Evolutionary conservation across 2,113 vertebrate genomes (phyloP).

Genomic region (Petrocephalus microphthalmus): DNA sequence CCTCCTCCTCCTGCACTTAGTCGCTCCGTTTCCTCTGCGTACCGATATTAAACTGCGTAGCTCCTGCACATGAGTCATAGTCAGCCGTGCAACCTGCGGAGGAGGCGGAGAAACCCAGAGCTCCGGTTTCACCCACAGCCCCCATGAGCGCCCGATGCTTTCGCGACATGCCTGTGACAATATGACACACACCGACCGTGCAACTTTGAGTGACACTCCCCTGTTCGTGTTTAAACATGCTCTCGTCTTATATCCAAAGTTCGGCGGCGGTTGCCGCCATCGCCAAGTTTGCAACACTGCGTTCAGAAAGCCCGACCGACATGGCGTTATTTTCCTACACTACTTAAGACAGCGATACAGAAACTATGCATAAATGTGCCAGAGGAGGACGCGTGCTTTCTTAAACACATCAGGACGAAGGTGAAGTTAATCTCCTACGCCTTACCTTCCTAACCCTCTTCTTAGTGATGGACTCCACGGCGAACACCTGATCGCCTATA

Average conservation of each 20-base stretch:
- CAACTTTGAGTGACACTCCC: neutral
- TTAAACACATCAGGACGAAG: neutral
- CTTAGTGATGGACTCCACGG: slow-evolving; percentile 89
- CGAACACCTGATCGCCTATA: slow-evolving; percentile 96
- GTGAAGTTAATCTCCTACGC: neutral
- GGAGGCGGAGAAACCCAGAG: neutral
- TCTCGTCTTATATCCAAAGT: neutral
- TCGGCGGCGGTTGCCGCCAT: neutral
- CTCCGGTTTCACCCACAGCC: neutral
- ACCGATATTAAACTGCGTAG: slow-evolving; percentile 21
- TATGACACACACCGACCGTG: neutral
- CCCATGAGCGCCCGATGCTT: neutral
- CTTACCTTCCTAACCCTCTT: slow-evolving; percentile 88
- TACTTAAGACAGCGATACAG: neutral
- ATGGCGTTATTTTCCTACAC: neutral
- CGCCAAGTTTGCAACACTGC: neutral
- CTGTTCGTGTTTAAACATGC: neutral
- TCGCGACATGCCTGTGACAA: neutral
- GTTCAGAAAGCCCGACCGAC: neutral
- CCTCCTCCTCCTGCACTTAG: neutral
- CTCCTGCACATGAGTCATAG: slow-evolving; percentile 12
- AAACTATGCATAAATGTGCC: neutral
- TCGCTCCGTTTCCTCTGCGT: slow-evolving; percentile 6
- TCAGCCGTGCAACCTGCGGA: slow-evolving; percentile 1
- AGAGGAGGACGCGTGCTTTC: neutral